phyloP scores from a whole-genome alignment of 2,797 vertebrate species.

The Anguilla marmorata region DNA sequence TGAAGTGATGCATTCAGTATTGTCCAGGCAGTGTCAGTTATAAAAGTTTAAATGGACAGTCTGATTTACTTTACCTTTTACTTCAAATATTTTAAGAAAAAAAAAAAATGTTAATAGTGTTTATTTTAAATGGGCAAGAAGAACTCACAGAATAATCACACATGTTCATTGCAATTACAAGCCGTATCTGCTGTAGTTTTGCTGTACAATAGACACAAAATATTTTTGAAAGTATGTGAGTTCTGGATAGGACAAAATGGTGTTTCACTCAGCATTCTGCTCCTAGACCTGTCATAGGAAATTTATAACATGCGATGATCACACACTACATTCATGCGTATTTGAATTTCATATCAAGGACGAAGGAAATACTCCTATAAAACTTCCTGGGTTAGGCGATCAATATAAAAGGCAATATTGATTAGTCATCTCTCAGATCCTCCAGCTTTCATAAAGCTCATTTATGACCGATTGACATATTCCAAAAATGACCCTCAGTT shows the following conservation, averaged over 20 bases:
- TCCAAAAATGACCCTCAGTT: background rate
- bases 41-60: too few species aligned
- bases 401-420: background rate
- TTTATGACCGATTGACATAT: background rate
- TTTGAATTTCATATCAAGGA: conserved; percentile 20
- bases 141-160: background rate
- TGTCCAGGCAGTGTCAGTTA: too few species aligned
- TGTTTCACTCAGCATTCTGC: background rate
- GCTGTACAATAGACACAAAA: background rate
- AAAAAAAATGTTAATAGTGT: background rate
- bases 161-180: background rate
- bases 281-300: background rate
- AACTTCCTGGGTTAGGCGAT: conserved; percentile 7
- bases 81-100: background rate
- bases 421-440: conserved; percentile 10
- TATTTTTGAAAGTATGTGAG: background rate
- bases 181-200: background rate
- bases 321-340: background rate
- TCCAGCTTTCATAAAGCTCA: background rate
- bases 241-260: background rate
- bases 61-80: background rate
- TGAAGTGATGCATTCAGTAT: background rate
- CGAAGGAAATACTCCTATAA: background rate
- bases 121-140: background rate
- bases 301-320: background rate